These are phyloP conservation scores for Cynoglossus semilaevis DNA, from an alignment of 2,113 vertebrate species.

Conservation along the genomic window DNA sequence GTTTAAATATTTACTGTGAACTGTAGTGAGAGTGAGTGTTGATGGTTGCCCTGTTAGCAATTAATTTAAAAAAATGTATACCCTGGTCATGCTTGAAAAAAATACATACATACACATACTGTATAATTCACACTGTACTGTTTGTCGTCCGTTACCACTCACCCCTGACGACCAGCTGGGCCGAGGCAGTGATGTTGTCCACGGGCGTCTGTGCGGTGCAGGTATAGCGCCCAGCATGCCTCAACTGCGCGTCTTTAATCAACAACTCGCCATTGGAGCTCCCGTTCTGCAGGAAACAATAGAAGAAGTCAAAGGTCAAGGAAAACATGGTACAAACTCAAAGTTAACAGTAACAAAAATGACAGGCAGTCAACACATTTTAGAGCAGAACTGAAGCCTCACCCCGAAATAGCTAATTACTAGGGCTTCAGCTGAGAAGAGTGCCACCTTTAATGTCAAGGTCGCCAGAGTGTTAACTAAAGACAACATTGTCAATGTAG, in stretches of 20 bases:
- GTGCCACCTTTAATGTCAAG: slow-evolving; percentile 2
- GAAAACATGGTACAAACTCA: not conserved
- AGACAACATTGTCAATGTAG: not conserved
- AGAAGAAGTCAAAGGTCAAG: slow-evolving; percentile 4
- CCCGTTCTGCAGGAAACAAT: slow-evolving; percentile 77
- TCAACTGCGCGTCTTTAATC: slow-evolving; percentile 87
- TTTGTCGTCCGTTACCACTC: slow-evolving; percentile 46
- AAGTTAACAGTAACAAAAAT: no score
- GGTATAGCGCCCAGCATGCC: slow-evolving; percentile 86
- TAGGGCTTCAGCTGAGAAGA: not conserved
- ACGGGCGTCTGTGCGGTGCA: slow-evolving; percentile 93
- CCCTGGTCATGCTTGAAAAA: not conserved
- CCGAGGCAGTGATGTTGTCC: slow-evolving; percentile 88
- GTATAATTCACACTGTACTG: not conserved
- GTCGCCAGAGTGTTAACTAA: not conserved
- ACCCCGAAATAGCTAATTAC: slow-evolving; percentile 6
- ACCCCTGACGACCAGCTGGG: slow-evolving; percentile 94
- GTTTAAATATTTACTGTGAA: no score
- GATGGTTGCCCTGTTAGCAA: no score
- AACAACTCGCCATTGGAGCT: slow-evolving; percentile 84
- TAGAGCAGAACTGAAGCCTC: no score
- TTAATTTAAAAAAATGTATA: no score
- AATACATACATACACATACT: not conserved
- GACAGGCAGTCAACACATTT: no score
- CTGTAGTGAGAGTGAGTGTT: no score